A percentile compares a stretch with the other conserved stretches of the same genome.
phyloP scores from a whole-genome alignment of 2,113 vertebrate species.

The Hiodon alosoides region DNA sequence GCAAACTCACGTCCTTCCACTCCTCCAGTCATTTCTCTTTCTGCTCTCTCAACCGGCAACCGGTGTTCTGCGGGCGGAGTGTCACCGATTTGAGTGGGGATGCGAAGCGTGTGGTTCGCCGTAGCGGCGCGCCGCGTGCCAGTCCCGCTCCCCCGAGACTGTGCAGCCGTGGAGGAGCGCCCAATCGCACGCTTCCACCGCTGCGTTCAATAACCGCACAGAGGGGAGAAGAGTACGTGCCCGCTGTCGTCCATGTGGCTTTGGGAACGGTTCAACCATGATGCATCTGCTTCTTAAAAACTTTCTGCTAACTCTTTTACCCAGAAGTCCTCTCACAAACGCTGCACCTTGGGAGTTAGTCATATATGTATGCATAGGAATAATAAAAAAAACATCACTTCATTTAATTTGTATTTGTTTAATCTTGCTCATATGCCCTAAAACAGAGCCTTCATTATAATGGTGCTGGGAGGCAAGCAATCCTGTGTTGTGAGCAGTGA shows the following conservation, averaged over 20 bases:
- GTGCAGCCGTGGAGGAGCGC: too few relatives aligned
- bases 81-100: too few relatives aligned
- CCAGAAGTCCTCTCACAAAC: background rate
- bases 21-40: too few relatives aligned
- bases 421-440: conserved; percentile 8
- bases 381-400: background rate
- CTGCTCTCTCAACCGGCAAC: too few relatives aligned
- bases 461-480: conserved; percentile 13
- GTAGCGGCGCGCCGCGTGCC: too few relatives aligned
- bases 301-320: background rate
- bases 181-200: background rate
- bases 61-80: too few relatives aligned
- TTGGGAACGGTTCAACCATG: background rate
- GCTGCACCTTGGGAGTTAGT: background rate
- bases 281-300: background rate
- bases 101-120: too few relatives aligned
- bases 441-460: conserved; percentile 20
- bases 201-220: too few relatives aligned
- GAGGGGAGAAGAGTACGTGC: background rate
- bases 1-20: too few relatives aligned
- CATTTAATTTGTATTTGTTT: conserved; percentile 16
- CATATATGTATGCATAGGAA: background rate
- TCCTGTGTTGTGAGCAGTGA: conserved; percentile 13
- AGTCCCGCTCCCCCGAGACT: too few relatives aligned
- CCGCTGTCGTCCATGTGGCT: background rate